Base-by-base conservation (phyloP, 2,113 vertebrate genomes). In the Rhinolophus ferrumequinum region DNA sequence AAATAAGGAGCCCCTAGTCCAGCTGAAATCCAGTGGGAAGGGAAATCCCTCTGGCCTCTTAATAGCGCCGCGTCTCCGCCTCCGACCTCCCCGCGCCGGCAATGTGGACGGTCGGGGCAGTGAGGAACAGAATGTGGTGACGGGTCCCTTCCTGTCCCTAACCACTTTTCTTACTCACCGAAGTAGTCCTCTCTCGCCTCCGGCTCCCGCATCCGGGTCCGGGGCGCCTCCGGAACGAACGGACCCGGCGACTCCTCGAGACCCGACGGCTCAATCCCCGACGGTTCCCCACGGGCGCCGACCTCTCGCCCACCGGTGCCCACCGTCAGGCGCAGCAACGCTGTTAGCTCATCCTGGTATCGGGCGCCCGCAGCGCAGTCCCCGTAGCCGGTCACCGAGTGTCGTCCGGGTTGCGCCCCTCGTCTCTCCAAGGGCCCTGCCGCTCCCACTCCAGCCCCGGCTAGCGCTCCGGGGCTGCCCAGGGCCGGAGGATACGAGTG, bases 401-500 rank as follows among this genome's bases (percentile, higher is more conserved):
- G 97, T 79, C 97, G 96, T 86, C 98, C 98, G 10, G 97, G 94
- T 47, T 98, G 98, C n/a, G 94, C 90, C 72, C 97, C 97, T 3
- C 96, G 94, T 98, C 97, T 96, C 98, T 99, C 54, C 98, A 98
- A 60, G 14, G 96, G 97, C 86, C 97, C 97, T 7, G 92, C 60
- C 6, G 95, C 93, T 60, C 93, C 97, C 80, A 58, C 96, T 24
- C 77, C 97, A 3, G 95, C 86, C 66, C 97, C 97, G 21, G 93
- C 93, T 11, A 97, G 94, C 0, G 98, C 98, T 1, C 98, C 98
- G 0, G 99, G 98, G 81, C 98, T 99, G 64, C 99, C 99, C 5
- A 99, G 97, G 0, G 99, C 99, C 0, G 99, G 99, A 0, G 99
- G 99, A 95, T 99, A 99, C 0, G 99, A 99, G 97, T 99, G 99